These are phyloP conservation scores for Neostethus bicornis DNA, from an alignment of 2,797 vertebrate species.

Conservation along the genomic window DNA sequence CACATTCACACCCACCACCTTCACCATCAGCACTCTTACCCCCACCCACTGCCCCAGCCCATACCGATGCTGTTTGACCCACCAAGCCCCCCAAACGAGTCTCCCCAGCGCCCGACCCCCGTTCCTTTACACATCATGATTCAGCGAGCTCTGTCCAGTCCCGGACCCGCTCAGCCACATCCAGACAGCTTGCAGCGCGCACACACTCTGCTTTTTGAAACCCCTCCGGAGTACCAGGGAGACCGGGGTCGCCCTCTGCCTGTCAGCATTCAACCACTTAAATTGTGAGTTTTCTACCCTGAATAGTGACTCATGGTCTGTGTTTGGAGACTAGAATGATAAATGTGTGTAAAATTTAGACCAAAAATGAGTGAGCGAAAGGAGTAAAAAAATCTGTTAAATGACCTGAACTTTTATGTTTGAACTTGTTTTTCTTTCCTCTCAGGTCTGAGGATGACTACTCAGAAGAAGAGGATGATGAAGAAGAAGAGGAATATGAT, in stretches of 20 bases:
- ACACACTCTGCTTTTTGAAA: slow-evolving; percentile 92
- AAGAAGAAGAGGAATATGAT: slow-evolving; percentile 80
- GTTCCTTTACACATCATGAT: slow-evolving; percentile 96
- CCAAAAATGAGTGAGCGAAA: neutral
- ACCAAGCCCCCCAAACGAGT: slow-evolving; percentile 72
- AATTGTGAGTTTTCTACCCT: slow-evolving; percentile 86
- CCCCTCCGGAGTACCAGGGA: slow-evolving; percentile 80
- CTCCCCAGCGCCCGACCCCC: slow-evolving; percentile 81
- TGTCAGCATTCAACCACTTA: slow-evolving; percentile 95
- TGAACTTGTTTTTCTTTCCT: neutral
- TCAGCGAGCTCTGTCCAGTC: slow-evolving; percentile 92
- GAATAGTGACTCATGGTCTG: too few relatives aligned
- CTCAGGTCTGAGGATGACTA: slow-evolving; percentile 95
- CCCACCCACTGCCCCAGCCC: slow-evolving; percentile 75
- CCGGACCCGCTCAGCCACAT: slow-evolving; percentile 84
- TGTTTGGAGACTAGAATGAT: too few relatives aligned
- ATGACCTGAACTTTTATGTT: accelerated
- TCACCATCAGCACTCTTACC: slow-evolving; percentile 82
- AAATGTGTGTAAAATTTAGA: neutral
- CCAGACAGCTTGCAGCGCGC: slow-evolving; percentile 89
- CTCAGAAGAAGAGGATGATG: slow-evolving; percentile 82
- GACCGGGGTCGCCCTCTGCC: slow-evolving; percentile 88
- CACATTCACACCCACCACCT: slow-evolving; percentile 75
- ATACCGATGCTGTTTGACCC: slow-evolving; percentile 79
- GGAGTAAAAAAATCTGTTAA: neutral